These are phyloP conservation scores for Ceyx margarethae DNA, from an alignment of 2,113 vertebrate species.

Conservation along the genomic window DNA sequence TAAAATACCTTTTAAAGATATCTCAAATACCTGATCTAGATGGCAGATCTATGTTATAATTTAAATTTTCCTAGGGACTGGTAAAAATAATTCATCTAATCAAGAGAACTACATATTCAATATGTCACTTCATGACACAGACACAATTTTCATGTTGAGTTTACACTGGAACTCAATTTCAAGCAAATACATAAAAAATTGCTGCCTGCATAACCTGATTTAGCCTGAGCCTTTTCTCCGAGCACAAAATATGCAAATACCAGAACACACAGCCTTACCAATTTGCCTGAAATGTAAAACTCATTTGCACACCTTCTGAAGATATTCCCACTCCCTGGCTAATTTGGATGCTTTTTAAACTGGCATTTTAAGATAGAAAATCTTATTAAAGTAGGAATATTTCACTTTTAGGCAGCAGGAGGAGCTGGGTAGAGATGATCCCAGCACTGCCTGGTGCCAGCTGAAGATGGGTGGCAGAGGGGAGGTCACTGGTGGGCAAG, in stretches of 20 bases:
- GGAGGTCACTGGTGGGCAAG: rapidly evolving
- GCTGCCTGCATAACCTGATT: background rate
- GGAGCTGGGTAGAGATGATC: too few relatives aligned
- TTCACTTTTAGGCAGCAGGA: too few relatives aligned
- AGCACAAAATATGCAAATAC: background rate
- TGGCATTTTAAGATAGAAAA: too few relatives aligned
- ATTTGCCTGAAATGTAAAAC: too few relatives aligned
- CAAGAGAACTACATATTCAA: background rate
- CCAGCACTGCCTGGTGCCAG: background rate
- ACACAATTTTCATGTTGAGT: background rate
- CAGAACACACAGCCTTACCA: too few relatives aligned
- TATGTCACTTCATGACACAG: background rate
- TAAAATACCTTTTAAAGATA: background rate
- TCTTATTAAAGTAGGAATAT: too few relatives aligned
- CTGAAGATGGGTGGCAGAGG: too few relatives aligned
- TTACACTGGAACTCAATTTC: background rate
- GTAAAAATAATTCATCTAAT: background rate
- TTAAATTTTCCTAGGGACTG: background rate
- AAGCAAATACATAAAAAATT: background rate
- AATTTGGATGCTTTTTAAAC: too few relatives aligned
- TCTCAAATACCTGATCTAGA: background rate
- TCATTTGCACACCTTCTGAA: too few relatives aligned
- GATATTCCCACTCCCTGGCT: too few relatives aligned
- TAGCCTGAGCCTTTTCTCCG: background rate
- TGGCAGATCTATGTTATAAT: background rate